Evolutionary conservation across 2,888 invertebrate genomes (phyloP).

Genomic region (Pseudoips prasinana): DNA sequence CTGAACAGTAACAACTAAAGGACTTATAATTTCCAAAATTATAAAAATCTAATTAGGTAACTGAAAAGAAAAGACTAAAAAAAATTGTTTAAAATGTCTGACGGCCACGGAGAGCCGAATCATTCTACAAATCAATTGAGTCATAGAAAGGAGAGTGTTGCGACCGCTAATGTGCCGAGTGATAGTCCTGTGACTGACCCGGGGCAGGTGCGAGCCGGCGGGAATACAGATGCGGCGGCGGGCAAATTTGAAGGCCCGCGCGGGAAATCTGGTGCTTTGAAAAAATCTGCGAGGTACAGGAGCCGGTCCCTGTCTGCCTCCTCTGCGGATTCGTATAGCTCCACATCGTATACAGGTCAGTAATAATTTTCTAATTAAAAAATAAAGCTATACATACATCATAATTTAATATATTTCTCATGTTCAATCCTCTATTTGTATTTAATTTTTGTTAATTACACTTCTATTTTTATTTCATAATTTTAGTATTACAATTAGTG

Average conservation of each 20-base stretch:
- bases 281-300: slow-evolving; percentile 93
- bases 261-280: slow-evolving; percentile 87
- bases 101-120: slow-evolving; percentile 63
- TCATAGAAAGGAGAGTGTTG: slow-evolving; percentile 63
- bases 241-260: slow-evolving; percentile 71
- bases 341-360: slow-evolving; percentile 85
- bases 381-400: no score
- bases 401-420: no score
- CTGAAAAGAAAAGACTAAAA: slow-evolving; percentile 13
- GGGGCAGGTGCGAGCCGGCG: slow-evolving; percentile 80
- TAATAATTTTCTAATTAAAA: slow-evolving; percentile 7
- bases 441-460: no score
- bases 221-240: slow-evolving; percentile 58
- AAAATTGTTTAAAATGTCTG: slow-evolving; percentile 52
- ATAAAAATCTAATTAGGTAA: slow-evolving; percentile 12
- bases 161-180: slow-evolving; percentile 78
- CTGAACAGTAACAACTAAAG: no score
- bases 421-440: no score
- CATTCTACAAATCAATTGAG: slow-evolving; percentile 38
- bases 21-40: slow-evolving; percentile 7
- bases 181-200: slow-evolving; percentile 91
- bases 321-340: slow-evolving; percentile 97
- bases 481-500: no score
- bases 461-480: no score
- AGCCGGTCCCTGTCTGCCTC: slow-evolving; percentile 96